Percentiles rank a stretch among this genome's conserved stretches.
Evolutionary conservation across 2,888 invertebrate genomes (phyloP).

Genomic region (Gibbula magus): DNA sequence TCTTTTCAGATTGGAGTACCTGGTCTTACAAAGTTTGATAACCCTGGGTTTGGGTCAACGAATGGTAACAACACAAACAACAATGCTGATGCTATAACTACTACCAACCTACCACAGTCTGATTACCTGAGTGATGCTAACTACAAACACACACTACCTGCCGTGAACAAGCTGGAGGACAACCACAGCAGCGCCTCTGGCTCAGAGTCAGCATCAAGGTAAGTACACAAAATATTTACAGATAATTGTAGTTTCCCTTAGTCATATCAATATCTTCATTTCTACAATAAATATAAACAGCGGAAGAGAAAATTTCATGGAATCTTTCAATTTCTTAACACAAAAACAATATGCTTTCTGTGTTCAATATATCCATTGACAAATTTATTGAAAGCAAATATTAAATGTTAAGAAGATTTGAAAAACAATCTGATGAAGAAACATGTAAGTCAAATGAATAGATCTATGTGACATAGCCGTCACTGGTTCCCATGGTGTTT

Average conservation of each 20-base stretch:
- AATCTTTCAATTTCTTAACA: too few relatives aligned
- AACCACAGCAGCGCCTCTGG: constrained; percentile 52
- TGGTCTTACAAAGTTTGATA: constrained; percentile 54
- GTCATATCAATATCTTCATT: too few relatives aligned
- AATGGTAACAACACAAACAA: constrained; percentile 37
- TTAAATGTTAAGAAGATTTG: too few relatives aligned
- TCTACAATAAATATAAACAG: too few relatives aligned
- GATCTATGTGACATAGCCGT: too few relatives aligned
- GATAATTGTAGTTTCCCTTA: neutral
- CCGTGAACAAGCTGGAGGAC: constrained; percentile 37
- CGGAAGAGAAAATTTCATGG: too few relatives aligned
- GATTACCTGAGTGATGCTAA: constrained; percentile 49
- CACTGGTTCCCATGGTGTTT: too few relatives aligned
- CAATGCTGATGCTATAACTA: constrained; percentile 38
- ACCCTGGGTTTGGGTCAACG: constrained; percentile 61
- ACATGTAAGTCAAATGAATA: too few relatives aligned
- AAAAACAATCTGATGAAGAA: too few relatives aligned
- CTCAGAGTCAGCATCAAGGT: constrained; percentile 67
- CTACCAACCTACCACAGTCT: constrained; percentile 44
- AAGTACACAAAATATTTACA: neutral
- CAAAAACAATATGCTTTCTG: too few relatives aligned
- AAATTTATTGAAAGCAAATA: too few relatives aligned
- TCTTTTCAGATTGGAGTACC: constrained; percentile 38
- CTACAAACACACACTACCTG: constrained; percentile 45
- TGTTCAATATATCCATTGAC: too few relatives aligned